Conservation (phyloP, 2,888 invertebrate genomes). For the Sericinus montela region DNA sequence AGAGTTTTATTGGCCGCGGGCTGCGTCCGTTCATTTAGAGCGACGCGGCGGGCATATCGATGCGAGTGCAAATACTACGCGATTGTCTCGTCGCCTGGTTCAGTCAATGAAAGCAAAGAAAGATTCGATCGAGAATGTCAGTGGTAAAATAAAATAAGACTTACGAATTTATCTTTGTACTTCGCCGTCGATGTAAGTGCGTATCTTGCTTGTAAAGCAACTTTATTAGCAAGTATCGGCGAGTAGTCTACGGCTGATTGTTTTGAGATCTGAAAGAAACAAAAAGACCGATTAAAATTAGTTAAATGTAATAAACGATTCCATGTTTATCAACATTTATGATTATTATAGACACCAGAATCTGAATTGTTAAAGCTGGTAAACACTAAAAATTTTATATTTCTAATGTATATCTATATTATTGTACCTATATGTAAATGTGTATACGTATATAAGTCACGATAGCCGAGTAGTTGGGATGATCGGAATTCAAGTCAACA, state of each 20-base stretch:
- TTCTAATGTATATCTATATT: too few species aligned
- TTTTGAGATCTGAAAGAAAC: conserved; percentile 52
- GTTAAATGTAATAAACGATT: background rate
- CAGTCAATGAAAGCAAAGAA: conserved; percentile 66
- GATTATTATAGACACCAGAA: background rate
- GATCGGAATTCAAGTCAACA: too few species aligned
- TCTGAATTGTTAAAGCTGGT: background rate
- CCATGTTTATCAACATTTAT: background rate
- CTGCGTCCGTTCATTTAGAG: conserved; percentile 74
- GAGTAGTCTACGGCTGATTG: conserved; percentile 40
- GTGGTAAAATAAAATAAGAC: conserved; percentile 37
- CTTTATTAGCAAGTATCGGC: conserved; percentile 40
- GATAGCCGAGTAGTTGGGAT: too few species aligned
- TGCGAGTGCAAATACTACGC: conserved; percentile 57
- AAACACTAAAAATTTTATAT: too few species aligned
- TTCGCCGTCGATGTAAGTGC: conserved; percentile 41
- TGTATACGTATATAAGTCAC: too few species aligned
- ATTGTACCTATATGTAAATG: too few species aligned
- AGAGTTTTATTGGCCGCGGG: conserved; percentile 61
- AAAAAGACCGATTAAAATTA: conserved; percentile 13
- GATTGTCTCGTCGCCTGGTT: conserved; percentile 38
- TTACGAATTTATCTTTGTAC: conserved; percentile 65
- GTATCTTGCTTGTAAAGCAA: conserved; percentile 51
- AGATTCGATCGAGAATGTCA: conserved; percentile 27
- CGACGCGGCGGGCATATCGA: conserved; percentile 74